Base-by-base conservation (phyloP, 2,797 vertebrate genomes). In the Centropyge bicolor region DNA sequence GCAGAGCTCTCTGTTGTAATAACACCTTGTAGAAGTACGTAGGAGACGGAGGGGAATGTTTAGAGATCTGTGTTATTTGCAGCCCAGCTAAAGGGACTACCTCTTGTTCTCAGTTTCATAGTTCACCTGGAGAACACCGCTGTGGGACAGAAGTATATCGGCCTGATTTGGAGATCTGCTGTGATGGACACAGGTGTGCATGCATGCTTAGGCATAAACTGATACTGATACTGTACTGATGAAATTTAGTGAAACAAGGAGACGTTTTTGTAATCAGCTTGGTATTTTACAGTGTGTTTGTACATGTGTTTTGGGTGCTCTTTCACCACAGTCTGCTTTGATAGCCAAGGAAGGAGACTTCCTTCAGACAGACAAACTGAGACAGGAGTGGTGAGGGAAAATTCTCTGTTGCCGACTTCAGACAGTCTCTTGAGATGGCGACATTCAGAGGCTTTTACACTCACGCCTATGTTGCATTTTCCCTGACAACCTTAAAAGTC, bases 131-230 rank as follows among this genome's bases (percentile, higher is more conserved):
- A 56, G 38, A 70, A 9, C 80, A 85, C 67, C 88, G 78, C 69
- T 93, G 92, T 41, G 90, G 93, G 20, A 35, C 22, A 1, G 35
- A 87, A 7, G 6, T 62, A 35, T 92, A 83, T 73, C 0, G 0
- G 0, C 89, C 88, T 78, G 0, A 1, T 0, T 1, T 1, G 1
- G 73, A 93, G 3, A 90, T 93, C 75, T 94, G 92, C 86, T 93
- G 93, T 75, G 10, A 71, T 38, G 92, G 91, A 69, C 66, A 80
- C 19, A 92, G 88, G 93, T 94, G 0, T 43, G 11, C 14, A 9
- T 60, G 7, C 62, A 0, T 62, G 1, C 19, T 45, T 45, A 41
- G 3, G 1, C 3, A 5, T n/a, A n/a, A n/a, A n/a, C n/a, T n/a
- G n/a, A n/a, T n/a, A n/a, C n/a, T n/a, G n/a, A n/a, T n/a, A n/a